Base-by-base conservation (phyloP, 30 jellyfish, hydroid and myxozoan genomes). In the Cassiopea andromeda region DNA sequence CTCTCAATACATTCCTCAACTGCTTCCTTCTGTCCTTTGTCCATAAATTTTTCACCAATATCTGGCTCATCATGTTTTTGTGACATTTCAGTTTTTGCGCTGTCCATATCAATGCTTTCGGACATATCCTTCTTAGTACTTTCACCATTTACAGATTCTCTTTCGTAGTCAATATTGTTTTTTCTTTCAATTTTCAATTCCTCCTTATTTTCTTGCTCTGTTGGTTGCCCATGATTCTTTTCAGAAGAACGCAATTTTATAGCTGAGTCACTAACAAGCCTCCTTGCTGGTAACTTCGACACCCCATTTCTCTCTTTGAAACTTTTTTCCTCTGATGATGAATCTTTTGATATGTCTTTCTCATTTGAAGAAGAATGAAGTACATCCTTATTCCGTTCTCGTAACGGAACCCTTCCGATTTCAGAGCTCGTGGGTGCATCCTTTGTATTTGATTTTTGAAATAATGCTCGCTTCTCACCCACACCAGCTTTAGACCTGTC, bases 211-310 rank as follows among this genome's bases (percentile, higher is more conserved):
- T 54, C 12, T 54, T 54, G 7, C 64, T 54, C 10, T 54, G 64
- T 54, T 54, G 7, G 8, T 17, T 5, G 38, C 73, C n/a, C 74
- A 3, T 19, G 57, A 43, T 70, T 38, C 15, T 27, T 70, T 16
- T 43, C 54, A 9, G 1, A 14, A 70, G 79, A 70, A 8, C 54
- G 54, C 38, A 50, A 48, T 15, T 77, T 77, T 14, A 77, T 46
- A 46, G 18, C 86, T 14, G 86, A 77, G 74, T 77, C 86, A 19
- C 86, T 77, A 7, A 48, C 74, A 1, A 77, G 74, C 70, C 86
- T 77, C 27, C 86, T 77, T 2, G 50, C 86, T 15, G 86, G 86
- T 49, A 44, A n/a, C 74, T 77, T 77, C 19, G 74, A 64, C 15
- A 17, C 19, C 8, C 8, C 73, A 17, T 17, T 14, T 7, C 38